Percentiles rank a stretch among this genome's conserved stretches.
Conservation (phyloP, 2,888 invertebrate genomes). For the Patella pellucida region DNA sequence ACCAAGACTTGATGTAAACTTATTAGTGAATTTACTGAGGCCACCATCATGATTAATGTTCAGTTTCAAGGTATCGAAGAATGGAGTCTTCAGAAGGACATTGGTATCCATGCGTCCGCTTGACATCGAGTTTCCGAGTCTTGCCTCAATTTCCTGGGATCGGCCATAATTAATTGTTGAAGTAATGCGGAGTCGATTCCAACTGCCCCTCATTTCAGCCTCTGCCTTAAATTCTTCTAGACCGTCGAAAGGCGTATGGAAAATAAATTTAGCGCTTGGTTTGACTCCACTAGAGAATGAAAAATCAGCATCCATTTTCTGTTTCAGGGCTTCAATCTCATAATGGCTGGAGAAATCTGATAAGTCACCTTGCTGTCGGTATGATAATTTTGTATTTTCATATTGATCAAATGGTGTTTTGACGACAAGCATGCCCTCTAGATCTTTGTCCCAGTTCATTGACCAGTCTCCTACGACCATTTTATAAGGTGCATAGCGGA, state of each 20-base stretch:
- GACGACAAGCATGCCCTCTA: slow-evolving; percentile 40
- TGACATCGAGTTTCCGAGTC: slow-evolving; percentile 9
- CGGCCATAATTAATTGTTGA: slow-evolving; percentile 6
- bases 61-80: slow-evolving; percentile 34
- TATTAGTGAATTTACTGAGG: slow-evolving; percentile 29
- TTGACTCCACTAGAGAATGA: slow-evolving; percentile 20
- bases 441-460: slow-evolving; percentile 30
- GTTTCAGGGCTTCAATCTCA: slow-evolving; percentile 29
- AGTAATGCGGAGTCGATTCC: slow-evolving; percentile 2
- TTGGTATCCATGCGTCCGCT: slow-evolving; percentile 12
- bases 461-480: slow-evolving; percentile 38
- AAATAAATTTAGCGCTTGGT: slow-evolving; percentile 22
- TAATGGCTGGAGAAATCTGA: slow-evolving; percentile 44
- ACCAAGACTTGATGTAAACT: slow-evolving; percentile 17
- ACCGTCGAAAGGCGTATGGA: slow-evolving; percentile 25
- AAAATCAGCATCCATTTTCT: slow-evolving; percentile 26
- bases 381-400: slow-evolving; percentile 35
- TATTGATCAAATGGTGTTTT: slow-evolving; percentile 39
- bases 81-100: slow-evolving; percentile 33
- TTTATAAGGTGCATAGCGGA: slow-evolving; percentile 26
- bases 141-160: slow-evolving; percentile 9
- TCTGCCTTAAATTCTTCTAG: slow-evolving; percentile 24
- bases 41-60: slow-evolving; percentile 35
- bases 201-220: slow-evolving; percentile 12
- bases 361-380: slow-evolving; percentile 44